Base-by-base conservation (phyloP, 2,113 vertebrate species). In the Phalacrocorax pelagicus region DNA sequence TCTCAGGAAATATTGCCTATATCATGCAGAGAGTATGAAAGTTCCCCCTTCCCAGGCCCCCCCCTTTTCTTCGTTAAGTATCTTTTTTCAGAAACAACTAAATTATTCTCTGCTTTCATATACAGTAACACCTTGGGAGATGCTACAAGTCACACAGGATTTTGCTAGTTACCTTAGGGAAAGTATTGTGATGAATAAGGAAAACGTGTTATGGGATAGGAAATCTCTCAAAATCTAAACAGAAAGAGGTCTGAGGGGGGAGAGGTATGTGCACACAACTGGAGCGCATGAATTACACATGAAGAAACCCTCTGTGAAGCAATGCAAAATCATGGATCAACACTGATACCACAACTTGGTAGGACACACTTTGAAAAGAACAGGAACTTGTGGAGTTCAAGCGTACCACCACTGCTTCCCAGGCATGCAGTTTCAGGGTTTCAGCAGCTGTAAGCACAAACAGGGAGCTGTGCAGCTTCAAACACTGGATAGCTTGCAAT, bases 1-100 rank as follows among this genome's bases (percentile, higher is more conserved):
- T 98, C 98, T 97, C 98, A 98, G 98, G 98, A 98, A 98, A 98
- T 97, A 98, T 96, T 98, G 98, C 98, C 98, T 98, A 62, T 97
- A 97, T 97, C 98, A 98, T 95, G 97, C 97, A 92, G 97, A 1
- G 97, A 97, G 80, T 96, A 97, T 83, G 66, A 97, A 94, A 94
- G 93, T 95, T 96, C 32, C 93, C 84, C 73, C 59, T 71, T 74
- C 47, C 69, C 78, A 83, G 11, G 6, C 6, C 9, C 9, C 10
- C 15, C 9, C 46, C 18, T 13, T 7, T 95, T 92, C 90, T 97
- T 91, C 77, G 49, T 90, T 96, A 95, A 90, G 94, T 94, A 91
- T 88, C 93, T 97, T 97, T 96, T 95, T 92, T 96, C 96, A 96
- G 94, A 89, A 97, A 95, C 90, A 97, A 95, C 91, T 93, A 81